Evolutionary conservation across 1,140 invertebrate genomes (phyloP), one percentile per base, ranked within the genome.

Genomic region (Reticulitermes speratus): DNA sequence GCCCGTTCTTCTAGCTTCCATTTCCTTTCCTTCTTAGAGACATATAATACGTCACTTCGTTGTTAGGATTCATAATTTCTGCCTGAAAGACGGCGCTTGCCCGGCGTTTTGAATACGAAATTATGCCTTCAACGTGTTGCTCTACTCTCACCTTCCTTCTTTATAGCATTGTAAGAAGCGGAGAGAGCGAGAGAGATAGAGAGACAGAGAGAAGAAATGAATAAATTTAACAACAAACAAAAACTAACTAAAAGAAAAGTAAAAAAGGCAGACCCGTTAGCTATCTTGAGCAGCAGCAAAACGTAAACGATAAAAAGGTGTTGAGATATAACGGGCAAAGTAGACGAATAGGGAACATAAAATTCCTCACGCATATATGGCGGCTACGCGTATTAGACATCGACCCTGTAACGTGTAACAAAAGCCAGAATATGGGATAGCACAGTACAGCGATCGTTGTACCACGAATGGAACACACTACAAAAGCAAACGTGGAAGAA

Each of bases 51-150:
- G 65, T 75, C 65, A n/a, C n/a, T 30, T 30, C n/a, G 65, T 75
- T 75, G 65, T 30, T 75, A 75, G 65, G 19, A n/a, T 75, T 75
- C 65, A 75, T 75, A 75, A 75, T 75, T 30, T 75, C 65, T 75
- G 11, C 25, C 25, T 75, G 65, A 75, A 75, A 75, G 65, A 30
- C 65, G 65, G 65, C n/a, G 25, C n/a, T 30, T 75, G 25, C n/a
- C 65, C 6, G 65, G 65, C 25, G 65, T 30, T 30, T 16, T 75
- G 65, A 75, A 75, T 75, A 75, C 65, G 14, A 75, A 75, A 75
- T 75, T 75, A 9, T 30, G 65, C 65, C 65, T 30, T 75, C 65
- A 75, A 75, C 65, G n/a, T 30, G 25, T 30, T 30, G n/a, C 65
- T 8, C 65, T 25, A 30, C 1, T 8, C 8, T 75, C 65, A 75